These are phyloP conservation scores for Strix uralensis DNA, from an alignment of 2,113 vertebrate genomes.

Conservation along the genomic window DNA sequence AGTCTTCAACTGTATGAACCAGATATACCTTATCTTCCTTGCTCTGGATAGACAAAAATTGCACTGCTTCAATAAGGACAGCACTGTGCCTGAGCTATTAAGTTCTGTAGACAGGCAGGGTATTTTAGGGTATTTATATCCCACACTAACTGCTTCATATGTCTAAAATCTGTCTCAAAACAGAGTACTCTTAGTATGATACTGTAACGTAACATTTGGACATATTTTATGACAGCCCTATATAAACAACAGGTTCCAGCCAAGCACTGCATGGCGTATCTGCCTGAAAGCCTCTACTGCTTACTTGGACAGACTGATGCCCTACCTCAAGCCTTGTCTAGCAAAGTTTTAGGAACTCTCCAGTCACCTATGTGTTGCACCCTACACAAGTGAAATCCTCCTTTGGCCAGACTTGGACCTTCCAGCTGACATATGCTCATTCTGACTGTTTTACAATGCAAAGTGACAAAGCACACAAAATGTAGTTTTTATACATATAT, in stretches of 20 bases:
- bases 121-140: background rate
- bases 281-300: background rate
- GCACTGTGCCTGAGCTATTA: background rate
- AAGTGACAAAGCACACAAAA: background rate
- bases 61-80: background rate
- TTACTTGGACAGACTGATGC: background rate
- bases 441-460: background rate
- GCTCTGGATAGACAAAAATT: background rate
- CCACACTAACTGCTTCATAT: background rate
- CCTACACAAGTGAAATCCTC: background rate
- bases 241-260: background rate
- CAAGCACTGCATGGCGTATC: background rate
- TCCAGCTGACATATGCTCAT: background rate
- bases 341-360: background rate
- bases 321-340: background rate
- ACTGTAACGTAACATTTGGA: fast-evolving
- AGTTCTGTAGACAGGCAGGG: background rate
- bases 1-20: background rate
- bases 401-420: background rate
- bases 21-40: background rate
- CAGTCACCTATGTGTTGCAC: background rate
- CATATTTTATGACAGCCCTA: background rate
- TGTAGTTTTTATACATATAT: fast-evolving
- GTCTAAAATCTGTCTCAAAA: background rate
- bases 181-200: background rate